Conservation (phyloP, 2,797 vertebrate species). For the Rousettus madagascariensis region DNA sequence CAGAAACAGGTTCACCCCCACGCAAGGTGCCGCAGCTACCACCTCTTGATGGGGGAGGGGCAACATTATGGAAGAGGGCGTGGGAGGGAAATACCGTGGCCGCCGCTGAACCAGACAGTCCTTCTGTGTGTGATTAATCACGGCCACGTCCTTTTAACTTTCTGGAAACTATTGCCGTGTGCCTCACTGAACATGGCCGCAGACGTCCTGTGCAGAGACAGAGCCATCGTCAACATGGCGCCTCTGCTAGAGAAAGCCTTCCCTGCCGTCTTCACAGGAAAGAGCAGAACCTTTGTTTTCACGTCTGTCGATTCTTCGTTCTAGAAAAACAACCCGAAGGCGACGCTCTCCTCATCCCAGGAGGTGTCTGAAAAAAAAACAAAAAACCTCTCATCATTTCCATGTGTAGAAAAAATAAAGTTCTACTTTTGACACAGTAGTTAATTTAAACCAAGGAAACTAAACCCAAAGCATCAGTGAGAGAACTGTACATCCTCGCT, state of each 20-base stretch:
- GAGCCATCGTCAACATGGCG: background rate
- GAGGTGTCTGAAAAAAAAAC: background rate
- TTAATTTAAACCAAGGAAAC: background rate
- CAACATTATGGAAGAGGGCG: accelerated
- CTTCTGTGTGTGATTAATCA: background rate
- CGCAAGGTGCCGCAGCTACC: background rate
- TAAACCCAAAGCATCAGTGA: background rate
- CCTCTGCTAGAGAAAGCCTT: background rate
- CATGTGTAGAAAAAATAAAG: background rate
- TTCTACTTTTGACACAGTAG: background rate
- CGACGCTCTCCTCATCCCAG: background rate
- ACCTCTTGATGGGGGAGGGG: background rate
- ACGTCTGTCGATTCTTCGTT: background rate
- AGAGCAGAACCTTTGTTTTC: background rate
- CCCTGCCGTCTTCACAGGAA: background rate
- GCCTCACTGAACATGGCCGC: background rate
- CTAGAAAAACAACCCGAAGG: background rate
- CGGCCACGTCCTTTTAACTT: accelerated
- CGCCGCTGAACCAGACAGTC: background rate
- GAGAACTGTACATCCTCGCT: background rate
- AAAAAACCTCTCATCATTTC: background rate
- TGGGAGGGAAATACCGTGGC: no score
- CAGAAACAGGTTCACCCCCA: background rate
- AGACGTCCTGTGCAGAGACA: accelerated
- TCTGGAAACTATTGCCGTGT: background rate